phyloP scores from a whole-genome alignment of 1,140 invertebrate genomes.

The Metaphire vulgaris region DNA sequence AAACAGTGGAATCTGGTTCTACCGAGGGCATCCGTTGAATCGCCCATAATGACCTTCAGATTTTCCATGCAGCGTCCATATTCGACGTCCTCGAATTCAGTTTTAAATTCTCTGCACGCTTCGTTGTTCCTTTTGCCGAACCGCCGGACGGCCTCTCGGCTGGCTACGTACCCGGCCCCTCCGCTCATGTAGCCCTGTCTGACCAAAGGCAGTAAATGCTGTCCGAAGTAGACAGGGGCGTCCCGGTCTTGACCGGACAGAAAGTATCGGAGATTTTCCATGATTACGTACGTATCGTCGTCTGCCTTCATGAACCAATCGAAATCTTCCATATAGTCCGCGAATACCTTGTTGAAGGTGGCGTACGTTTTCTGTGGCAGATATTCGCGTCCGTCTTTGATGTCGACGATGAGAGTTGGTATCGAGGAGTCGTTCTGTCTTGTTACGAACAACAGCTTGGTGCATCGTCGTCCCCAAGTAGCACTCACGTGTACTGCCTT shows the following conservation, averaged over 20 bases:
- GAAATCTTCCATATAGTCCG: conserved; percentile 54
- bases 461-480: conserved; percentile 53
- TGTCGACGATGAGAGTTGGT: conserved; percentile 30
- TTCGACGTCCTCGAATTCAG: too few relatives aligned
- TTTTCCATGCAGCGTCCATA: too few relatives aligned
- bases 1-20: too few relatives aligned
- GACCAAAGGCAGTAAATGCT: conserved; percentile 12
- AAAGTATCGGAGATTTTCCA: conserved; percentile 27
- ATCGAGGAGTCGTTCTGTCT: conserved; percentile 36
- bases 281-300: conserved; percentile 26
- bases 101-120: too few relatives aligned
- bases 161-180: conserved; percentile 57
- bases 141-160: conserved; percentile 37
- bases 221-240: conserved; percentile 12
- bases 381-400: conserved; percentile 40
- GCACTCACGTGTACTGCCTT: conserved; percentile 83
- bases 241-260: not conserved
- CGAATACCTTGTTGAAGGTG: conserved; percentile 61
- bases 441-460: conserved; percentile 53
- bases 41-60: too few relatives aligned
- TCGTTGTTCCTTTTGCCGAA: too few relatives aligned
- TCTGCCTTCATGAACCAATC: conserved; percentile 49
- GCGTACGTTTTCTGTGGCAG: conserved; percentile 46
- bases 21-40: too few relatives aligned
- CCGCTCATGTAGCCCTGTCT: conserved; percentile 87